phyloP scores from a whole-genome alignment of 2,113 vertebrate species.

The Felis catus region F.catus_Fca126_mat1.0 CM031414.1:8917501-8918000 shows the following conservation, averaged over 20 bases:
- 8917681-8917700: not conserved
- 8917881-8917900: not conserved
- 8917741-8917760: accelerated
- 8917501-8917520: no score
- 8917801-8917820: not conserved
- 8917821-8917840: not conserved
- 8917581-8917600: not conserved
- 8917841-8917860: not conserved
- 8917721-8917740: no score
- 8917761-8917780: accelerated
- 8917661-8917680: not conserved
- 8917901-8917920: not conserved
- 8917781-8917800: not conserved
- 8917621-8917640: not conserved
- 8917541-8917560: accelerated
- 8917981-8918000: not conserved
- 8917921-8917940: not conserved
- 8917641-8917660: not conserved
- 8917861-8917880: not conserved
- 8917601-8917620: not conserved
- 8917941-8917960: not conserved
- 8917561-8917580: no score
- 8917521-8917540: not conserved
- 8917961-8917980: not conserved
- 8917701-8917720: not conserved